Evolutionary conservation across 2,888 invertebrate species (phyloP).

Genomic region (Trilocha varians): DNA sequence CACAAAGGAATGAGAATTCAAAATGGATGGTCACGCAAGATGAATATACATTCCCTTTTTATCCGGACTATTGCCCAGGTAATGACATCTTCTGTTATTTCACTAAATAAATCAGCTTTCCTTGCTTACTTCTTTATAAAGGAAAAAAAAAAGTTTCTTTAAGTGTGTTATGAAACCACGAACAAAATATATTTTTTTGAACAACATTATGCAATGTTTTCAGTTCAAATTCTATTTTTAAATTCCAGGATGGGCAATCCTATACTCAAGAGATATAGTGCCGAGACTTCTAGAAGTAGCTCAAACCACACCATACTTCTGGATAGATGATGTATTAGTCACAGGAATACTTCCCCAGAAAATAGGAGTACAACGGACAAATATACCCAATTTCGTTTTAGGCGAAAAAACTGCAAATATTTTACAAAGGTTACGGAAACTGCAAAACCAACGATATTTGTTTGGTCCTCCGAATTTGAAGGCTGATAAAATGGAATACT

Average conservation of each 20-base stretch:
- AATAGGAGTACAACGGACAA: conserved; percentile 70
- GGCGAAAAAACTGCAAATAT: conserved; percentile 26
- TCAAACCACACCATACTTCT: conserved; percentile 78
- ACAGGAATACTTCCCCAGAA: conserved; percentile 78
- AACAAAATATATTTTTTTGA: conserved; percentile 1
- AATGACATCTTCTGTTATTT: no score
- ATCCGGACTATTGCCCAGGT: conserved; percentile 85
- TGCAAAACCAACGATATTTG: conserved; percentile 52
- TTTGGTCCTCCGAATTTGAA: conserved; percentile 71
- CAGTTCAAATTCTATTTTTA: no score
- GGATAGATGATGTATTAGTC: conserved; percentile 88
- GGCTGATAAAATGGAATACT: conserved; percentile 51
- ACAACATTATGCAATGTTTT: no score
- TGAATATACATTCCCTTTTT: conserved; percentile 76
- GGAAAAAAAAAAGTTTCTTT: no score
- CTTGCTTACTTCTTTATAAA: no score
- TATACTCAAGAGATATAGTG: conserved; percentile 78
- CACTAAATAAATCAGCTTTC: no score
- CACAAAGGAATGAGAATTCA: conserved; percentile 76
- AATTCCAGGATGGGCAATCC: conserved; percentile 70
- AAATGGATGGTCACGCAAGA: conserved; percentile 83
- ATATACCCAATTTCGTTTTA: conserved; percentile 57
- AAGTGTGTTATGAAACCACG: no score
- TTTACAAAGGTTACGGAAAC: conserved; percentile 27
- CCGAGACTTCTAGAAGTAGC: conserved; percentile 73